Conservation (phyloP, 2,888 invertebrate species). For the Diadegma fenestrale region DNA sequence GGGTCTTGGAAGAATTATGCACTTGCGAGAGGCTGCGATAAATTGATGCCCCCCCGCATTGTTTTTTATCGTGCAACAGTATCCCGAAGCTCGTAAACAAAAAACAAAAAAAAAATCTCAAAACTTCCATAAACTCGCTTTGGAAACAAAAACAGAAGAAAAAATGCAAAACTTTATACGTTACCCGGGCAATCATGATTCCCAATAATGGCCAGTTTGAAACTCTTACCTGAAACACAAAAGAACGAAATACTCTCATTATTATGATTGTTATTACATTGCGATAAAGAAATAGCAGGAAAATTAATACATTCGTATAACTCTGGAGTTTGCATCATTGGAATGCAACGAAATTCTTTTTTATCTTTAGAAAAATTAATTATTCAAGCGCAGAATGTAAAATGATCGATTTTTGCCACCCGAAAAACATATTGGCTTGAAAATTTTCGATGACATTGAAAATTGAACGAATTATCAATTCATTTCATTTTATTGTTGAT, state of each 20-base stretch:
- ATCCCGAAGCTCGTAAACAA: background rate
- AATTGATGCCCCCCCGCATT: conserved; percentile 13
- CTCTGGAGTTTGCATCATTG: too few relatives aligned
- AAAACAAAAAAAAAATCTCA: background rate
- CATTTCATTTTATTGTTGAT: too few relatives aligned
- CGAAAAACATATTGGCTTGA: too few relatives aligned
- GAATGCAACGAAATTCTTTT: too few relatives aligned
- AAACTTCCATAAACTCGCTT: conserved; percentile 8
- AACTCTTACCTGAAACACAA: conserved; percentile 75
- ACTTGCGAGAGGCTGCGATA: conserved; percentile 28
- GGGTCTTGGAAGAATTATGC: conserved; percentile 39
- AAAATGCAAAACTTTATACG: conserved; percentile 28
- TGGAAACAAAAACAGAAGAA: background rate
- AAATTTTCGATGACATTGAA: too few relatives aligned
- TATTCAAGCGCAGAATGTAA: too few relatives aligned
- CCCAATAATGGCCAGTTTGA: background rate
- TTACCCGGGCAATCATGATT: conserved; percentile 12
- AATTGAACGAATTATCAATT: too few relatives aligned
- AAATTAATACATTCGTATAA: background rate
- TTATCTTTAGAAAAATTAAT: too few relatives aligned
- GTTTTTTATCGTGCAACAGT: conserved; percentile 3
- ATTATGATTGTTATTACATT: conserved; percentile 11
- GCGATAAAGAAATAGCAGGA: conserved; percentile 2
- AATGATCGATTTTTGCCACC: too few relatives aligned
- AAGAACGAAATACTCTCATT: conserved; percentile 32